Evolutionary conservation across 1,140 invertebrate genomes (phyloP).

Genomic region (Listronotus bonariensis): DNA sequence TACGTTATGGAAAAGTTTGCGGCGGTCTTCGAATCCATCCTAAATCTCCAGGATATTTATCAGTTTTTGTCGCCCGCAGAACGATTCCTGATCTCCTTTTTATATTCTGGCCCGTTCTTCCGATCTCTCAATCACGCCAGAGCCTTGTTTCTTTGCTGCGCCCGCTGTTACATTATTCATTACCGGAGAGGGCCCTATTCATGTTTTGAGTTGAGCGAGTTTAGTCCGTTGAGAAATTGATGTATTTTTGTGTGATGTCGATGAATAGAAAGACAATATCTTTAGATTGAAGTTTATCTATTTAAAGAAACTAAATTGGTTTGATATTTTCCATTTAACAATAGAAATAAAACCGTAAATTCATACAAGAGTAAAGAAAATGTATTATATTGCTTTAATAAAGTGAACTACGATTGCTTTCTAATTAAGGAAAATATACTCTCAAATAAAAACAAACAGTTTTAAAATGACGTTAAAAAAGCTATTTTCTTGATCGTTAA

Average conservation of each 20-base stretch:
- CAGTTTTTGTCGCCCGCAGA: slow-evolving; percentile 54
- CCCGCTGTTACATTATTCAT: slow-evolving; percentile 54
- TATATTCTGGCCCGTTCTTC: slow-evolving; percentile 52
- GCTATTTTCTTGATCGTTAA: too few relatives aligned
- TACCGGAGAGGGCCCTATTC: slow-evolving; percentile 46
- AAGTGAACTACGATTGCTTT: too few relatives aligned
- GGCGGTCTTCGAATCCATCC: slow-evolving; percentile 38
- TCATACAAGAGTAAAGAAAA: too few relatives aligned
- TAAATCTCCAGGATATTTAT: slow-evolving; percentile 53
- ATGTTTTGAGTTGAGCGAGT: slow-evolving; percentile 40
- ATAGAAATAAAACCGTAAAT: too few relatives aligned
- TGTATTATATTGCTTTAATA: too few relatives aligned
- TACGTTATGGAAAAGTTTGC: slow-evolving; percentile 42
- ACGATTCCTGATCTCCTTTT: slow-evolving; percentile 55
- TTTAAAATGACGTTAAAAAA: too few relatives aligned
- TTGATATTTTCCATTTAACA: not conserved
- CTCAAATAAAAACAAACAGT: too few relatives aligned
- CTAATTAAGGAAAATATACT: too few relatives aligned
- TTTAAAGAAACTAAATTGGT: not conserved
- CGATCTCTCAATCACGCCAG: slow-evolving; percentile 53
- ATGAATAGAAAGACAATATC: slow-evolving; percentile 2
- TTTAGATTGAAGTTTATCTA: not conserved
- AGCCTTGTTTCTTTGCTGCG: slow-evolving; percentile 53
- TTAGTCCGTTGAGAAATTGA: slow-evolving; percentile 31
- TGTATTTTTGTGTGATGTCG: slow-evolving; percentile 22